Evolutionary conservation across 53 echinoderm and acorn worm species (phyloP).

Genomic region (Temnopleurus reevesii): DNA sequence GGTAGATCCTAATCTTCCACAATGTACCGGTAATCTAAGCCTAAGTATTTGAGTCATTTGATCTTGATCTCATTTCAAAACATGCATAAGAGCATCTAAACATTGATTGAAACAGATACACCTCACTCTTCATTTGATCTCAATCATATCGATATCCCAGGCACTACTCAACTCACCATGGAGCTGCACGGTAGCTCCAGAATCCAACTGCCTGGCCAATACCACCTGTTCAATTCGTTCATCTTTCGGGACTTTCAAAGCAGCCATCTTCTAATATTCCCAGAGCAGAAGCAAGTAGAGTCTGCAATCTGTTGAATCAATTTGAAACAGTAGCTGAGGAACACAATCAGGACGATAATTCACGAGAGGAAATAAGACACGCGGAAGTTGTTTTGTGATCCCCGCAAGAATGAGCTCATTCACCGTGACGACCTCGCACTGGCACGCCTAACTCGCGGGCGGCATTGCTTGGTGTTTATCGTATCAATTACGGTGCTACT

Average conservation of each 20-base stretch:
- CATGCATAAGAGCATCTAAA: too few relatives aligned
- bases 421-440: neutral
- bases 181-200: conserved; percentile 16
- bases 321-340: neutral
- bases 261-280: conserved; percentile 40
- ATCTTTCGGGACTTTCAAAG: conserved; percentile 33
- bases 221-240: conserved; percentile 52
- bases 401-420: neutral
- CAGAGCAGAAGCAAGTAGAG: neutral
- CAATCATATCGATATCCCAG: too few relatives aligned
- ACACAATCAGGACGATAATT: conserved; percentile 4
- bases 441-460: neutral
- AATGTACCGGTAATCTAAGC: too few relatives aligned
- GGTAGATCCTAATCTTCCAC: too few relatives aligned
- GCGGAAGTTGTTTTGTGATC: neutral
- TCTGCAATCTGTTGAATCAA: neutral
- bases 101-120: too few relatives aligned
- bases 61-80: too few relatives aligned
- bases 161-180: conserved; percentile 53
- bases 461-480: neutral
- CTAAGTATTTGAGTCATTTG: too few relatives aligned
- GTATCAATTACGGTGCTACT: neutral
- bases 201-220: conserved; percentile 33
- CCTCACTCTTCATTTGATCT: too few relatives aligned
- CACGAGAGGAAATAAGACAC: conserved; percentile 10